Percentiles rank a stretch among this genome's conserved stretches.
phyloP scores from a whole-genome alignment of 2,113 vertebrate genomes.

The Todiramphus saurophagus region DNA sequence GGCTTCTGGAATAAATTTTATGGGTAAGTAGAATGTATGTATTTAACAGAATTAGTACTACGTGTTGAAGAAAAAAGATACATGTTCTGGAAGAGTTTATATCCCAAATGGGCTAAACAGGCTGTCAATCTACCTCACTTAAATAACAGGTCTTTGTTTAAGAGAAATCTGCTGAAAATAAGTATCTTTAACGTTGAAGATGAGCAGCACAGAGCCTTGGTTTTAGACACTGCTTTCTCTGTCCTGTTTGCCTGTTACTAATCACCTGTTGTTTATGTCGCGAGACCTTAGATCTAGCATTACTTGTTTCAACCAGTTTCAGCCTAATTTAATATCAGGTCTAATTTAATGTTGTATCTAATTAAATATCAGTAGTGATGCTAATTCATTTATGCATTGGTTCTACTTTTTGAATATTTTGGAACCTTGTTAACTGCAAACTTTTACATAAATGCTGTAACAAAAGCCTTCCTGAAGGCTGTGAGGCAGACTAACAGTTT shows the following conservation, averaged over 20 bases:
- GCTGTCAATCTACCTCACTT: neutral
- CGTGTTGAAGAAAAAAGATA: neutral
- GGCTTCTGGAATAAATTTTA: neutral
- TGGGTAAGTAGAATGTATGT: neutral
- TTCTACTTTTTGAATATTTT: neutral
- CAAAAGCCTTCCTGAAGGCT: neutral
- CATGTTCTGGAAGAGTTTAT: neutral
- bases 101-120: neutral
- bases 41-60: neutral
- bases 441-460: neutral
- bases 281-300: neutral
- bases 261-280: neutral
- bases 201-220: neutral
- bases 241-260: neutral
- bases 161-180: neutral
- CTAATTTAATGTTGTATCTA: neutral
- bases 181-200: neutral
- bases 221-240: neutral
- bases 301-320: neutral
- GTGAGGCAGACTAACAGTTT: neutral
- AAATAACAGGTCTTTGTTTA: neutral
- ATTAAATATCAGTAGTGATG: neutral
- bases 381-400: neutral
- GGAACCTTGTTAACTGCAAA: neutral
- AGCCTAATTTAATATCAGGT: neutral